Evolutionary conservation across 23 tunicate species (phyloP).

Genomic region (Oikopleura dioica): DNA sequence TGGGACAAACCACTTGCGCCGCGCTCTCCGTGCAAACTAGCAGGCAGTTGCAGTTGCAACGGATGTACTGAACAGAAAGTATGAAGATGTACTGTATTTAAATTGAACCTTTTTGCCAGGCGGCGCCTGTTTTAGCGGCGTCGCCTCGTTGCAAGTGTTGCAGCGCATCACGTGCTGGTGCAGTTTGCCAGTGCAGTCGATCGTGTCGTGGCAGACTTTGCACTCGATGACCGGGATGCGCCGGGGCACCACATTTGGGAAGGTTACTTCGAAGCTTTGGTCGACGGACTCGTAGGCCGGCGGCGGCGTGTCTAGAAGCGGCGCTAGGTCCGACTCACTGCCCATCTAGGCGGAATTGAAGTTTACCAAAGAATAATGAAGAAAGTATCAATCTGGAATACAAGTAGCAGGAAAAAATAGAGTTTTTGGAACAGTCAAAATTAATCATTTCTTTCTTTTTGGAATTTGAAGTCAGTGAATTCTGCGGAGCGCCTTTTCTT

Average conservation of each 20-base stretch:
- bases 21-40: neutral
- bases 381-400: too few relatives aligned
- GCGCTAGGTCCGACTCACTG: neutral
- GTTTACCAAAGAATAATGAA: too few relatives aligned
- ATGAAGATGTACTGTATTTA: too few relatives aligned
- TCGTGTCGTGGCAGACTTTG: constrained; percentile 2
- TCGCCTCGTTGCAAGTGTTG: constrained; percentile 1
- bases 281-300: neutral
- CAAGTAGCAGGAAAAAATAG: too few relatives aligned
- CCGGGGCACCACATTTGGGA: neutral
- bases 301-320: neutral
- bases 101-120: neutral
- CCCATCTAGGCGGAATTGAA: too few relatives aligned
- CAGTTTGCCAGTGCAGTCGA: constrained; percentile 7
- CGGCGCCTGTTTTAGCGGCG: neutral
- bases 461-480: too few relatives aligned
- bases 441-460: too few relatives aligned
- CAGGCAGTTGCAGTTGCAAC: neutral
- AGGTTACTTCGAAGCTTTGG: neutral
- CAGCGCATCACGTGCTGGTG: constrained; percentile 5
- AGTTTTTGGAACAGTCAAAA: too few relatives aligned
- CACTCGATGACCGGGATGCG: constrained; percentile 6
- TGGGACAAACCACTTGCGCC: neutral
- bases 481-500: too few relatives aligned
- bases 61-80: too few relatives aligned